Evolutionary conservation across 2,888 invertebrate species (phyloP), one percentile per base, ranked within the genome.

Genomic region (Plebejus melissa): DNA sequence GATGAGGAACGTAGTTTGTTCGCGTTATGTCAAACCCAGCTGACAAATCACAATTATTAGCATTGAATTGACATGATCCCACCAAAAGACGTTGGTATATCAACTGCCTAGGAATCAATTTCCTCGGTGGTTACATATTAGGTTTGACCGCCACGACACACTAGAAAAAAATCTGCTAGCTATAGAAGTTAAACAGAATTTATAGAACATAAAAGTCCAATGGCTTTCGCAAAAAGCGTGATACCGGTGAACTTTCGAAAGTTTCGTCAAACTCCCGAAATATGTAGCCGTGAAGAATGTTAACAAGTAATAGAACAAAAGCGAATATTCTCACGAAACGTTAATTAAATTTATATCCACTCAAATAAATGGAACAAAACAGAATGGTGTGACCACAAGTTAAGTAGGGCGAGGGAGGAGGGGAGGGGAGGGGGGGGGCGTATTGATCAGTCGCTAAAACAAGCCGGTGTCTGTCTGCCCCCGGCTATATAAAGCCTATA

Each of bases 371-470:
- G 82, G 83, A 86, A 86, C 83, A 86, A 87, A 87, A 88, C 87
- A 85, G 83, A 86, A 85, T 86, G 85, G 86, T 87, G 85, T 88
- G 86, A 85, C 85, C 83, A 86, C 82, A 81, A 84, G 83, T 82
- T 82, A 92, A 91, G 87, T 90, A 89, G 91, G 90, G 86, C 90
- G 87, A 86, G 83, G 87, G 88, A 84, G 85, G 86, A 28, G 32
- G 83, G 82, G 82, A 80, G 81, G 22, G 58, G 22, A 22, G 41
- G 70, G 7, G 5, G 82, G 82, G 82, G 81, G 81, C 82, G 85
- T 93, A 93, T 93, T 89, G 93, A 93, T 91, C 90, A 91, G 88
- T 76, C 80, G 85, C 88, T 91, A 90, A 90, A 92, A 90, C 89
- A 87, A 89, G 84, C 82, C 85, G 81, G 82, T 85, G 88, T 82